Evolutionary conservation across 2,113 vertebrate species (phyloP).

Genomic region (Procavia capensis): DNA sequence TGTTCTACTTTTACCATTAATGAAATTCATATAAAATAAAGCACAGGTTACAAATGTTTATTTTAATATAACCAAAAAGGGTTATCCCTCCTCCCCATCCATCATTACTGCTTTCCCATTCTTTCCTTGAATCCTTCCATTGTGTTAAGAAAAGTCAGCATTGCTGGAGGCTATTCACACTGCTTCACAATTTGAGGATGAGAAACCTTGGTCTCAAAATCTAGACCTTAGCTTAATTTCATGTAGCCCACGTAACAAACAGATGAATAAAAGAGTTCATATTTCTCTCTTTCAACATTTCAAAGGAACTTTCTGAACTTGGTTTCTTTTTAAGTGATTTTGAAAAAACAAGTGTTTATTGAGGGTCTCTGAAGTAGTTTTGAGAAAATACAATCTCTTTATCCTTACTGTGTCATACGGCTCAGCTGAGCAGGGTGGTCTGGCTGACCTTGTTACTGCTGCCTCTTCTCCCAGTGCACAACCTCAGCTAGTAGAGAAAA

Average conservation of each 20-base stretch:
- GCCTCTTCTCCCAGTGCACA: too few relatives aligned
- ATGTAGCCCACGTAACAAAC: not conserved
- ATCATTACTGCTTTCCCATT: not conserved
- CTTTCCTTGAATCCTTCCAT: not conserved
- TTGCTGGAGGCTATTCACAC: not conserved
- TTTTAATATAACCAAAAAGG: not conserved
- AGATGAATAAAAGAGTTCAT: not conserved
- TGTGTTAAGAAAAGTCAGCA: not conserved
- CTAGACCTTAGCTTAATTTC: not conserved
- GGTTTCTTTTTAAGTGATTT: not conserved
- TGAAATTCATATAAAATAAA: not conserved
- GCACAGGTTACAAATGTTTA: not conserved
- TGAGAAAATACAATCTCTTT: not conserved
- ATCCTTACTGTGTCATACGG: not conserved
- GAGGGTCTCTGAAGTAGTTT: not conserved
- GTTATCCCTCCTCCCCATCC: rapidly evolving
- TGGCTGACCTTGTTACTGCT: not conserved
- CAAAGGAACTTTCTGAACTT: not conserved
- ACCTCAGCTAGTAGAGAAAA: too few relatives aligned
- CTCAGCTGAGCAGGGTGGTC: not conserved
- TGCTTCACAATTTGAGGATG: not conserved
- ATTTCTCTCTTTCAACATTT: not conserved
- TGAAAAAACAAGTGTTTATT: not conserved
- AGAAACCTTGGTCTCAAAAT: not conserved
- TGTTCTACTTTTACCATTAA: not conserved